Evolutionary conservation across 2,888 invertebrate genomes (phyloP), one percentile per base, ranked within the genome.

Genomic region (Thera britannica): DNA sequence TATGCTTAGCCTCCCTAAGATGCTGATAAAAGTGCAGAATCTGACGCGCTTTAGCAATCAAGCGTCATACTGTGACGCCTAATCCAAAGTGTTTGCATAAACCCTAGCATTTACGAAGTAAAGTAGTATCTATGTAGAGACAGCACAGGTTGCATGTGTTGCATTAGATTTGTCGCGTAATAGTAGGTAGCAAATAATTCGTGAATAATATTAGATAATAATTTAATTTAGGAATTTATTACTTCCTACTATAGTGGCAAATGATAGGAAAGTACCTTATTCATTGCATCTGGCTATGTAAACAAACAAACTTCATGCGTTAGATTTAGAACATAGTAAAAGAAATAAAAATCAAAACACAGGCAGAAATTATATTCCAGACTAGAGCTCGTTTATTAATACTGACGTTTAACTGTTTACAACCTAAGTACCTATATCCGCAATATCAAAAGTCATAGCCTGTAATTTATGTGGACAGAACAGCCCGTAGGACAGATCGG

Each of bases 401-500:
- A 65, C 66, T 54, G 38, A 62, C 64, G 61, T 57, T 64, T 60
- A 62, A 64, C 64, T 58, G 58, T 68, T 55, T 72, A 56, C 58
- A 48, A 38, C 62, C 44, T 67, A 67, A 73, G 70, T 65, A 63
- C 36, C 55, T 56, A 71, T 63, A 69, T 72, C 74, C 72, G 69
- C 66, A 72, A 58, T 68, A 64, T 68, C 64, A 68, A 64, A 64
- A 66, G 64, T 49, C 62, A 63, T 51, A 61, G 60, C 62, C 62
- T 54, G 55, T 73, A 72, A 70, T 73, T 72, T 64, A 73, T 70
- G 68, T 71, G 62, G 68, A 72, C 74, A 71, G 67, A 57, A 12
- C 58, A 70, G 66, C 66, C 69, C 60, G 58, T 56, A 72, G 62
- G 70, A 65, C 44, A 65, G 62, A 54, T 62, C 71, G 70, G 75